phyloP scores from a whole-genome alignment of 2,888 invertebrate genomes.

The Drosophila neonasuta region DNA sequence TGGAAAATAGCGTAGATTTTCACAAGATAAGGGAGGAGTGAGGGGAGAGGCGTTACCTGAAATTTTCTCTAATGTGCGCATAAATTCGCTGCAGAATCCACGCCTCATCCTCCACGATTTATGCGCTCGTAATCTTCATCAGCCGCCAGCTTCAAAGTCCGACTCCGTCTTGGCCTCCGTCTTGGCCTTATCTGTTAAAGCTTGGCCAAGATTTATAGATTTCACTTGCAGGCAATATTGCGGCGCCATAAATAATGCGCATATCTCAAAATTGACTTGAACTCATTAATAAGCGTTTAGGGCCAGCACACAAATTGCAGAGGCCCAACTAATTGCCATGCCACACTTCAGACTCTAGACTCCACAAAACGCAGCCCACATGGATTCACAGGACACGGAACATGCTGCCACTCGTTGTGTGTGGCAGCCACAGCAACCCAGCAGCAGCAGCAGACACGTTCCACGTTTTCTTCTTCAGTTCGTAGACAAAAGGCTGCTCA shows the following conservation, averaged over 20 bases:
- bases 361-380: neutral
- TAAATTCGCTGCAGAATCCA: constrained; percentile 42
- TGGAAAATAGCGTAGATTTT: constrained; percentile 46
- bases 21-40: neutral
- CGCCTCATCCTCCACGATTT: constrained; percentile 26
- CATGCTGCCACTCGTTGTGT: constrained; percentile 25
- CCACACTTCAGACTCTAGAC: neutral
- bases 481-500: constrained; percentile 17
- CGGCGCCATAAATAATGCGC: constrained; percentile 42
- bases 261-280: constrained; percentile 51
- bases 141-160: constrained; percentile 4
- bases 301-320: constrained; percentile 42
- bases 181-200: constrained; percentile 45
- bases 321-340: constrained; percentile 58
- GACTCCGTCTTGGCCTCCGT: neutral
- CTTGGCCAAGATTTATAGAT: constrained; percentile 66
- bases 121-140: constrained; percentile 22
- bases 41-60: constrained; percentile 30
- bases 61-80: constrained; percentile 52
- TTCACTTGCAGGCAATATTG: constrained; percentile 15
- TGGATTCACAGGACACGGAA: constrained; percentile 23
- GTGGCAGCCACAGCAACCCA: constrained; percentile 22
- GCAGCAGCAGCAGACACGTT: constrained; percentile 14
- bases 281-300: constrained; percentile 73
- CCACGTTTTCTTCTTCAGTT: neutral